phyloP scores from a whole-genome alignment of 2,797 vertebrate genomes.

The Lithobates pipiens region DNA sequence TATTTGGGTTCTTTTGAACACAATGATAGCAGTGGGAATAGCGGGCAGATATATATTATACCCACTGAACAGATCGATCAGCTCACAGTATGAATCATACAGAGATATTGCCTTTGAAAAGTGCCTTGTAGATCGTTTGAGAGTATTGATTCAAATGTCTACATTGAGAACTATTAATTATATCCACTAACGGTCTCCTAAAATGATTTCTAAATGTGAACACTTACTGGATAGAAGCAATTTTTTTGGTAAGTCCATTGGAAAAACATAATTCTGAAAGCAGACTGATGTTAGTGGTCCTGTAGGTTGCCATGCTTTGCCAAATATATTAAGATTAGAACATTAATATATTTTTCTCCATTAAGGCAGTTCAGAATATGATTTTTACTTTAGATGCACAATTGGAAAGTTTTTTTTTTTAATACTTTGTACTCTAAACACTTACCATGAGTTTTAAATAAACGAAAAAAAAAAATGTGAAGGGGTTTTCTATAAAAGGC shows the following conservation, averaged over 20 bases:
- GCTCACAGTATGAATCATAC: slow-evolving; percentile 26
- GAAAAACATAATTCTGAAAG: slow-evolving; percentile 12
- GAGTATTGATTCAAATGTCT: slow-evolving; percentile 45
- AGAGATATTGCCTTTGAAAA: slow-evolving; percentile 45
- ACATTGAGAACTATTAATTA: slow-evolving; percentile 45
- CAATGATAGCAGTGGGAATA: slow-evolving; percentile 25
- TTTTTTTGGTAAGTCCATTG: slow-evolving; percentile 8
- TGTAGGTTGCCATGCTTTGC: background rate
- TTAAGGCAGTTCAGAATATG: background rate
- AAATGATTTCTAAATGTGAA: slow-evolving; percentile 35
- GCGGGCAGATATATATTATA: slow-evolving; percentile 25
- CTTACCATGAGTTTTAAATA: background rate
- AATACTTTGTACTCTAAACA: too few species aligned
- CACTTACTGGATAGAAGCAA: slow-evolving; percentile 6
- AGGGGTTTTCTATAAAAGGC: too few species aligned
- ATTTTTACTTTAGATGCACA: background rate
- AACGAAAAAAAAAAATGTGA: background rate
- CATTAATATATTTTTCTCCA: background rate
- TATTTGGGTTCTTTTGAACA: slow-evolving; percentile 34
- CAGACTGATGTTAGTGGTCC: background rate
- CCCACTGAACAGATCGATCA: slow-evolving; percentile 30
- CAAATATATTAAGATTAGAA: background rate
- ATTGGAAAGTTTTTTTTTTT: too few species aligned
- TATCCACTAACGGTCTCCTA: slow-evolving; percentile 8
- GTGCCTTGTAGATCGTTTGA: slow-evolving; percentile 26